Conservation (phyloP, 2,797 vertebrate genomes). For the Cephalopachus bancanus region DNA sequence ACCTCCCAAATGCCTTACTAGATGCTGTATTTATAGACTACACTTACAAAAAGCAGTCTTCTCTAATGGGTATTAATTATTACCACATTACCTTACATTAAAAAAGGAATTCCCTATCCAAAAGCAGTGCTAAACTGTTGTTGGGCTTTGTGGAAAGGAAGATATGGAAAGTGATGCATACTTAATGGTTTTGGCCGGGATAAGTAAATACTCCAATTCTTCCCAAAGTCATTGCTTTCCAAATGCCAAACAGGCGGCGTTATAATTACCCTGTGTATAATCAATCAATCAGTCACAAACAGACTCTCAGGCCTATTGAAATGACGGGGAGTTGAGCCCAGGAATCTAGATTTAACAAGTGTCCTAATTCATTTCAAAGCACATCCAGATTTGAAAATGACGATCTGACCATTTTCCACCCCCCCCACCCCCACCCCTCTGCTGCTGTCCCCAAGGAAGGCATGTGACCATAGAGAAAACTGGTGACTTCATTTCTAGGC, state of each 20-base stretch:
- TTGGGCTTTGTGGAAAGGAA: background rate
- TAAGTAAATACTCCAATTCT: background rate
- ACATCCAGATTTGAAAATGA: slow-evolving; percentile 6
- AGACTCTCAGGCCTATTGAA: background rate
- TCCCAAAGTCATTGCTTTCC: slow-evolving; percentile 1
- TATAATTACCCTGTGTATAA: background rate
- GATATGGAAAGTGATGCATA: background rate
- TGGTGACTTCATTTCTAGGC: background rate
- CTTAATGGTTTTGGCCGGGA: background rate
- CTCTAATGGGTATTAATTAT: background rate
- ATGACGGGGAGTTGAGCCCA: background rate
- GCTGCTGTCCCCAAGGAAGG: background rate
- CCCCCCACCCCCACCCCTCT: background rate
- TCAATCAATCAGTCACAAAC: slow-evolving; percentile 40
- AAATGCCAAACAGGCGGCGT: background rate
- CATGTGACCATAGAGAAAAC: background rate
- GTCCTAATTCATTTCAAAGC: background rate
- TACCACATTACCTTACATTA: slow-evolving; percentile 18
- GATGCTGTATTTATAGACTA: background rate
- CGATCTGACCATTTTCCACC: background rate
- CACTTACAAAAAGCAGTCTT: background rate
- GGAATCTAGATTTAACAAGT: slow-evolving; percentile 28
- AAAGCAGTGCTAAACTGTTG: background rate
- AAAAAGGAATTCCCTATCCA: background rate
- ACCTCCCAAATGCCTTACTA: background rate